Evolutionary conservation across 92 coral and sea anemone species (phyloP), one percentile per base, ranked within the genome.

Genomic region (Nematostella vectensis): DNA sequence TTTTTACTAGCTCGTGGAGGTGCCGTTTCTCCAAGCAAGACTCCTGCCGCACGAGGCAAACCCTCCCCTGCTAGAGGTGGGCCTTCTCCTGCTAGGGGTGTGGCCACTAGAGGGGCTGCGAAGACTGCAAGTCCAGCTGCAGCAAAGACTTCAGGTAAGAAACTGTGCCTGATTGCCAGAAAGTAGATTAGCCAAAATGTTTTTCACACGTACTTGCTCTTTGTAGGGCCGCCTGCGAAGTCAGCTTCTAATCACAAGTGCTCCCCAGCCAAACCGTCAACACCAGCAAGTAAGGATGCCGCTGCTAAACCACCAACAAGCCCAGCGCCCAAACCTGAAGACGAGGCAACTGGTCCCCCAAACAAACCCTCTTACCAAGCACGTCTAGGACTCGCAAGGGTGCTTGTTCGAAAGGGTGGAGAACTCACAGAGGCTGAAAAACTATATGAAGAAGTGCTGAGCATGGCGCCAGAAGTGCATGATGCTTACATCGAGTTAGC

Each of bases 401-500:
- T 89, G 21, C 75, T 89, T 23, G 66, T 65, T 59, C 95, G 98
- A 12, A 77, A 68, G 37, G 96, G 77, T 19, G 80, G 67, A n/a
- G 88, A 75, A 21, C 24, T 75, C 58, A 74, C 48, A 16, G 93
- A 87, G 59, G 71, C 80, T 15, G 70, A 72, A 24, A 62, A 50
- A n/a, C 65, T 85, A 8, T 91, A 91, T 56, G 87, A 86, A 66
- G 83, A 81, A 20, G 95, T 82, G 31, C 70, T 87, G 48, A 53
- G 79, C 52, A 81, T 91, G 93, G 98, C 87, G 22, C 98, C 98
- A 4, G 76, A 77, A 11, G 70, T 87, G 18, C 96, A 91, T 37
- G 98, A 91, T 51, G 98, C 98, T 3, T 91, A 91, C 83, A 91
- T 91, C 55, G 98, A 91, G 48, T 71, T 91, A 22, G 98, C 96